Evolutionary conservation across 2,113 vertebrate genomes (phyloP), one percentile per base, ranked within the genome.

Genomic region (Ploceus nigricollis): DNA sequence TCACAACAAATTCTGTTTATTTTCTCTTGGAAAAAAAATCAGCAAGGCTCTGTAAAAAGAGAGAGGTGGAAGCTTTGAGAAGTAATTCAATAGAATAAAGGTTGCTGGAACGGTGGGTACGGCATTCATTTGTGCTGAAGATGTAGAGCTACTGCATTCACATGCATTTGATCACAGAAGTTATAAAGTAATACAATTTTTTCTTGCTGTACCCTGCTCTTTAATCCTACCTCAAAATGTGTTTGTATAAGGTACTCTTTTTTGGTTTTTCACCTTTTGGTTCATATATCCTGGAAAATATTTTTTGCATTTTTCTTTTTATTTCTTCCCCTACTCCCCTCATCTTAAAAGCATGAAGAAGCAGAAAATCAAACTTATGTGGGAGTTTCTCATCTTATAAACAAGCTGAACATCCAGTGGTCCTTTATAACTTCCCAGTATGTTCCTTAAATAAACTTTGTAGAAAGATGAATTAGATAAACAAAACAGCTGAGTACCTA

Each of bases 1-100:
- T 92, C 54, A 86, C 13, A 35, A 61, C 54, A 82, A 80, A 69
- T 35, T 72, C 82, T 94, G 85, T 97, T 97, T 96, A 90, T 88
- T 94, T 97, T 82, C 25, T 76, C 50, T 70, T 28, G 30, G 81
- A 7, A 8, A 75, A 85, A 90, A 35, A 42, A 35, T 35, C 63
- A 82, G 66, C 54, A 93, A 80, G 82, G 42, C 22, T 78, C 27
- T 51, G 27, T 85, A 53, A 83, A 90, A 95, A 88, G 63, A 77
- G 64, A 95, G 86, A 88, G 70, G 86, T 86, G 82, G 81, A 94
- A 92, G 47, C 76, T 89, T 88, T 95, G 35, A 86, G 76, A 86
- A 88, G 68, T 69, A 83, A 95, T 73, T 93, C 88, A 95, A 65
- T 31, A 77, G 95, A 80, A 63, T 77, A 86, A 92, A 94, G 54